Base-by-base conservation (phyloP, 1,140 invertebrate genomes). In the Drosophila athabasca region DNA sequence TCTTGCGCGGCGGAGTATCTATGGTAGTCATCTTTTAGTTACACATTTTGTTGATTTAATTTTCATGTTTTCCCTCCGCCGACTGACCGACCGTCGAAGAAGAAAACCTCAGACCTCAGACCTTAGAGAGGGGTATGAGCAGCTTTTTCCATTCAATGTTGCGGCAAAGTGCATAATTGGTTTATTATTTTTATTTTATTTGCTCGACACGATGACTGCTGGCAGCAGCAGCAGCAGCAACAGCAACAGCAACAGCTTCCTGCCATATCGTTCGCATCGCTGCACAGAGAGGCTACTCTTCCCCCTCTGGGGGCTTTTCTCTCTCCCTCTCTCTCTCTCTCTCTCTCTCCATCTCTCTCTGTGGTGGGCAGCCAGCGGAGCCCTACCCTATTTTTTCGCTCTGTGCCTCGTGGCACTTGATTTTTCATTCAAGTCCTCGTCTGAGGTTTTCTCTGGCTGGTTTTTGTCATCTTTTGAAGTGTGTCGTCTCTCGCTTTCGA, bases 111-210 rank as follows among this genome's bases (percentile, higher is more conserved):
- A 41, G 8, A 31, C 24, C 48, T 44, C 26, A 11, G 8, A 31
- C 24, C 48, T 44, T 19, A 11, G 9, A 35, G 31, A 3, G 31
- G 2, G 9, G 31, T 4, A 9, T 31, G 7, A 8, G 31, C 19
- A 8, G 61, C 53, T 49, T 58, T 79, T 67, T 78, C 74, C 52
- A 66, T 73, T 87, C 82, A 90, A 90, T 90, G 79, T 88, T 80
- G 82, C 73, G 82, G 82, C 88, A 90, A 90, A 90, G 88, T 88
- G 82, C 76, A 88, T 90, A 90, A 90, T 90, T 90, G 87, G 88
- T 88, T 90, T 88, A 90, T 64, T 53, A 35, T 43, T 52, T 84
- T 85, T 75, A 71, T 78, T 87, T 81, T 85, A 81, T 87, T 75
- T 87, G 78, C 74, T 75, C 58, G 66, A 57, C 66, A 69, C 66